Base-by-base conservation (phyloP, 2,888 invertebrate species). In the Pollenia labialis region DNA sequence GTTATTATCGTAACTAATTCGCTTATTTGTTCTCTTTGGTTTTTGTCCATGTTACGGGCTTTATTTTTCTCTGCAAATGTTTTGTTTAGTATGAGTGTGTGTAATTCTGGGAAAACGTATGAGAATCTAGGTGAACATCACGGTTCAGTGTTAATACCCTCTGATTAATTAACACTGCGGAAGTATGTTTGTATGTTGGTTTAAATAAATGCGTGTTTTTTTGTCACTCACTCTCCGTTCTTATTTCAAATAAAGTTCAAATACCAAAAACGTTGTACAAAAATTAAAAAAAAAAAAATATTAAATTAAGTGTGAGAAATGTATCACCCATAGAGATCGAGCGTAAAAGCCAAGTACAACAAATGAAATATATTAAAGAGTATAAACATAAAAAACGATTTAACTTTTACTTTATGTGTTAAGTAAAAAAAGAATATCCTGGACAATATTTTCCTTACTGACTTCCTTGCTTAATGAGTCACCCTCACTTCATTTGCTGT, bases 101-200 rank as follows among this genome's bases (percentile, higher is more conserved):
- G 6, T 32, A 6, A 32, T 32, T 6, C 32, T 32, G 32, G 4
- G 2, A 62, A 18, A 42, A 62, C 42, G 50, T 23, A 60, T 50
- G 50, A 50, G 18, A 60, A 16, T 68, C n/a, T n/a, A n/a, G n/a
- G n/a, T 48, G 18, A 42, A 44, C 18, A n/a, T 42, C 58, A 69
- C 66, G 71, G 10, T 16, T 32, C 12, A 82, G 81, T 86, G 87
- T 87, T 88, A 88, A 87, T 82, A 80, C 77, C 87, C 56, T 74
- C 74, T 88, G 85, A 88, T 88, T 87, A 88, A 85, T 88, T 88
- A 87, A 87, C 85, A 80, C 80, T 85, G 69, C 77, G 81, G 82
- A 75, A 81, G 77, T 80, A 52, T 81, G 66, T 76, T 66, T 81
- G 66, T 81, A 52, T 81, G 66, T 76, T 60, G 81, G 66, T 81